Base-by-base conservation (phyloP, 2,888 invertebrate genomes). In the Prosopocoilus inquinatus region DNA sequence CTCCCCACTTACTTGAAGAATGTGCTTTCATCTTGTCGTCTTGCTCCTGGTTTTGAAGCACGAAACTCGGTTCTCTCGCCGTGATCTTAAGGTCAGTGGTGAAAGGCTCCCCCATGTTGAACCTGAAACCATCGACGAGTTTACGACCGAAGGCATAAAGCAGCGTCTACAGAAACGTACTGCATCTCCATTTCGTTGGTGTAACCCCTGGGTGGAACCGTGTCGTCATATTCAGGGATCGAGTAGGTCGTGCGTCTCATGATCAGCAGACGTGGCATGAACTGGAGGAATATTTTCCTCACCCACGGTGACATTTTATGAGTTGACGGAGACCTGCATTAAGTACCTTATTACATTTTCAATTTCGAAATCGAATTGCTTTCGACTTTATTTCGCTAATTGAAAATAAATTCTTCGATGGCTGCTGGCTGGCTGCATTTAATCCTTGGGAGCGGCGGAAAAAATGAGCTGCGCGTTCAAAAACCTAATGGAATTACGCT, bases 231-330 rank as follows among this genome's bases (percentile, higher is more conserved):
- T 71, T 92, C 91, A 0, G 90, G 90, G 33, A 91, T 79, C 0
- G 90, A 87, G 73, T 93, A 94, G 61, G 91, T 90, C 9, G 95
- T 94, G 61, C 95, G 82, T 50, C 93, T 82, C 91, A 96, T 95
- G 83, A 94, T 89, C 69, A 96, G 82, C 20, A 94, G 77, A 64
- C 91, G 87, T 0, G 96, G 96, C 90, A 96, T 91, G 72, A 92
- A 86, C 72, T 94, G 89, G n/a, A 96, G 82, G 77, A 96, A 96
- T 59, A 96, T 80, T 70, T 88, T 88, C 69, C 90, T 87, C 70
- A 95, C 90, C 85, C 91, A 88, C 0, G 92, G 90, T 0, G 95
- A 91, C 94, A 96, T 94, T 67, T 91, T 91, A 76, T 95, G 94
- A 0, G 95, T 95, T 3, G 94, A 92, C 12, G 95, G 94, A 0